Percentiles rank a stretch among this genome's conserved stretches.
These are phyloP conservation scores for Dendroctonus ponderosae DNA, from an alignment of 1,140 invertebrate genomes.

Conservation along the genomic window DNA sequence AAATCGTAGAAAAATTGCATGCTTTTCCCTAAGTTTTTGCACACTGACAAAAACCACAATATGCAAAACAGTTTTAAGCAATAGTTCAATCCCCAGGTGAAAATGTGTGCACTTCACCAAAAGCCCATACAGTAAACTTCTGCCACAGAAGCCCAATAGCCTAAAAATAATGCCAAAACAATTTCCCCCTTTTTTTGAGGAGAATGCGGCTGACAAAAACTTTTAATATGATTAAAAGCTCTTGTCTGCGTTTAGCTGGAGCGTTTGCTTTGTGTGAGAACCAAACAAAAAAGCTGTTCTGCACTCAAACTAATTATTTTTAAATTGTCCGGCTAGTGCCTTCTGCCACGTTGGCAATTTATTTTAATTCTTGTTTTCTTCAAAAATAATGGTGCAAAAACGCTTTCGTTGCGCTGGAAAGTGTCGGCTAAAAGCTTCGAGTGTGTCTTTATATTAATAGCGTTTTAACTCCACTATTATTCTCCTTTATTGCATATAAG, in stretches of 20 bases:
- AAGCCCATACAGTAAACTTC: no score
- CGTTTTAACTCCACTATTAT: conserved; percentile 20
- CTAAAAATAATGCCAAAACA: conserved; percentile 19
- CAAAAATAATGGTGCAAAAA: conserved; percentile 23
- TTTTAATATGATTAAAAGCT: conserved; percentile 33
- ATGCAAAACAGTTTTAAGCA: no score
- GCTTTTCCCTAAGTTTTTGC: no score
- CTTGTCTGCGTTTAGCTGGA: conserved; percentile 16
- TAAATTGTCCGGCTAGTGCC: conserved; percentile 31
- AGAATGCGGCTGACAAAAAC: conserved; percentile 24
- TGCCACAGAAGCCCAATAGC: not conserved
- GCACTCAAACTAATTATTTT: conserved; percentile 33
- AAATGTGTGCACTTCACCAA: no score
- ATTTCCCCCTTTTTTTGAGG: conserved; percentile 18
- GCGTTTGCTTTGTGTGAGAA: conserved; percentile 14
- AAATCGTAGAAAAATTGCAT: no score
- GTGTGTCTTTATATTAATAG: conserved; percentile 29
- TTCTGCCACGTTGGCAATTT: conserved; percentile 30
- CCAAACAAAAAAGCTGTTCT: conserved; percentile 21
- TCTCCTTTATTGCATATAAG: conserved; percentile 16
- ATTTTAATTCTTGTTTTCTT: conserved; percentile 32
- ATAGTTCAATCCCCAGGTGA: no score
- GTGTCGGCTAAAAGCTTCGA: conserved; percentile 5
- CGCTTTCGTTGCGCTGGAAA: conserved; percentile 13
- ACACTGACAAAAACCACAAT: no score